Base-by-base conservation (phyloP, 2,113 vertebrate species). In the Telmatochromis brichardi region DNA sequence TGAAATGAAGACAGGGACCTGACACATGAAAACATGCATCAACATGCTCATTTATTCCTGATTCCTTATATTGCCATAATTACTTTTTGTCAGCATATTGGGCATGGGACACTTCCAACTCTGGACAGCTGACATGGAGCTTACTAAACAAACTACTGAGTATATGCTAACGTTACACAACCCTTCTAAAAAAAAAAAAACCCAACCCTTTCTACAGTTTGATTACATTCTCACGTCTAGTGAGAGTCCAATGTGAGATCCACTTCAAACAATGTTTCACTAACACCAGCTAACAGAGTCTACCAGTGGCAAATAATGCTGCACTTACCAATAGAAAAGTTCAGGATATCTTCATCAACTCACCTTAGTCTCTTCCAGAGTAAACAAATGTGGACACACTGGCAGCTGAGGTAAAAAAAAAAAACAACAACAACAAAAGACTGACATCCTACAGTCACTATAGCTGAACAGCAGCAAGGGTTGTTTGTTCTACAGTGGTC, bases 121-220 rank as follows among this genome's bases (percentile, higher is more conserved):
- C 33, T 65, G 19, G 60, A 65, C 60, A 65, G 19, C 60, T 63
- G 58, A 63, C 17, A 63, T 4, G 3, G 10, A 65, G 60, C 33
- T 37, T 5, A 65, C 60, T 37, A 37, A 65, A 65, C 60, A 65
- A 68, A 68, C 63, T 13, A 19, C 63, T 68, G 63, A 21, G 63
- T 21, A 40, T 21, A 68, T 8, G 63, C 33, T 68, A 40, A 21
- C 1, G 1, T 68, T 37, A 68, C 19, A 21, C 33, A 5, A 37
- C 0, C 19, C 10, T 4, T 19, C 60, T 7, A 65, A 65, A 65
- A 65, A 33, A 17, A 1, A 2, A 2, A 3, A 6, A 2, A 0
- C n/a, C 1, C 1, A 15, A 7, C 0, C 23, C 3, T 13, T 37
- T 65, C 33, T 37, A 65, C 33, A 65, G 33, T 2, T 65, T 65